Evolutionary conservation across 2,888 invertebrate species (phyloP), one percentile per base, ranked within the genome.

Genomic region (Ischnus inquisitorius): DNA sequence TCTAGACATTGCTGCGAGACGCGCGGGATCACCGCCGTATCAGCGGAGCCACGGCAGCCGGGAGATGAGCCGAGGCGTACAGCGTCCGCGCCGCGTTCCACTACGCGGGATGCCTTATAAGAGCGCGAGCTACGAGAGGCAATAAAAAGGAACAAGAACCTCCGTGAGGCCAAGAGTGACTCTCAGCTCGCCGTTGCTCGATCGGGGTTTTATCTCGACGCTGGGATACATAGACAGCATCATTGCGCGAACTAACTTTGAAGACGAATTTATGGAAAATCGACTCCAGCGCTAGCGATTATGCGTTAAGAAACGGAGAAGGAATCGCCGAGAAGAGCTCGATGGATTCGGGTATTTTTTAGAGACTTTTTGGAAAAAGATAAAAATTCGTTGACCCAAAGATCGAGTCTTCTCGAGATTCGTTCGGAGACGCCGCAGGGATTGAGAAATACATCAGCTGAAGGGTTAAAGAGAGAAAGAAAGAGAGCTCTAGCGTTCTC

Each of bases 61-160:
- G 39, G 16, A 54, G 41, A 68, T 43, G 62, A 69, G 68, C n/a
- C n/a, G 19, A 39, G 60, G 12, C 25, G 22, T 12, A 34, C 22
- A 46, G 39, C 69, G 62, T 19, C 62, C 12, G 51, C 64, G 54
- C 62, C 12, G 65, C 64, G 65, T 65, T 48, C 51, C 75, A 54
- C 54, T 76, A 65, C 54, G 64, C 54, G 72, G 74, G 74, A 74
- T 60, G 78, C 82, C 78, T 82, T 82, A 78, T 82, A 82, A 78
- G 82, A 78, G 74, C 60, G 72, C 60, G 75, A 67, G 72, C 78
- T 78, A 74, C 68, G 74, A 74, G 82, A 72, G 72, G 72, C 43
- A 78, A 78, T 78, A 78, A 82, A 82, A 54, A 54, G 78, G 62
- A 64, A 82, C 78, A 69, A 82, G 82, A 82, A 82, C 57, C 77